Conservation (phyloP, 2,888 invertebrate genomes). For the Dascillus cervinus region DNA sequence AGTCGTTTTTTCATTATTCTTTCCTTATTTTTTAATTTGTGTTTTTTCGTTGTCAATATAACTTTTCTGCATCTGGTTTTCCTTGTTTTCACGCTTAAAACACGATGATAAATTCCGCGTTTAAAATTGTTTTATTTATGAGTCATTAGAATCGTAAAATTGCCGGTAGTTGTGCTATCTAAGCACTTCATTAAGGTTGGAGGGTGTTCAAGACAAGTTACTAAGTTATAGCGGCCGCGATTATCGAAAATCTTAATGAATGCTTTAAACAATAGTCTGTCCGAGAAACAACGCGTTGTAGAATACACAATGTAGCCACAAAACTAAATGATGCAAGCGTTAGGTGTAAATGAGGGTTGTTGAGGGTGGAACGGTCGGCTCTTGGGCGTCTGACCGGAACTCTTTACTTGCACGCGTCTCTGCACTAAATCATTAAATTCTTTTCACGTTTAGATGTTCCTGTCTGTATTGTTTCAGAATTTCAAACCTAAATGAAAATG, state of each 20-base stretch:
- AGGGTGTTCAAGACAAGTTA: conserved; percentile 25
- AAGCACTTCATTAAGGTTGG: conserved; percentile 36
- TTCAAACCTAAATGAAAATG: conserved; percentile 15
- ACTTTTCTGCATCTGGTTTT: no score
- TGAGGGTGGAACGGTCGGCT: neutral
- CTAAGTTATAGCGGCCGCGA: conserved; percentile 35
- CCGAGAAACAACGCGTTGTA: conserved; percentile 16
- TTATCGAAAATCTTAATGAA: conserved; percentile 40
- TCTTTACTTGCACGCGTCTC: conserved; percentile 20
- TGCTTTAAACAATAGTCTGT: conserved; percentile 32
- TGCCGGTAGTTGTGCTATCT: conserved; percentile 33
- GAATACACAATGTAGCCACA: conserved; percentile 20
- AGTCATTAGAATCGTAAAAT: conserved; percentile 34
- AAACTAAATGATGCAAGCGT: conserved; percentile 22
- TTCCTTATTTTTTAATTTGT: no score
- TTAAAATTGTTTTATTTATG: conserved; percentile 31
- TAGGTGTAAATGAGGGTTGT: conserved; percentile 25
- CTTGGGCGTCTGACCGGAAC: conserved; percentile 27
- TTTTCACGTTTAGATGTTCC: conserved; percentile 16
- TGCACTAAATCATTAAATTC: conserved; percentile 27
- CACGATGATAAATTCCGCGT: no score
- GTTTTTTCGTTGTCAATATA: no score
- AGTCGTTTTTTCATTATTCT: no score
- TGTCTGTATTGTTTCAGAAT: conserved; percentile 25
- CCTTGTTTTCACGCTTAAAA: no score